Percentiles rank a stretch among this genome's conserved stretches.
phyloP scores from a whole-genome alignment of 2,113 vertebrate species.

The Lates calcarifer region DNA sequence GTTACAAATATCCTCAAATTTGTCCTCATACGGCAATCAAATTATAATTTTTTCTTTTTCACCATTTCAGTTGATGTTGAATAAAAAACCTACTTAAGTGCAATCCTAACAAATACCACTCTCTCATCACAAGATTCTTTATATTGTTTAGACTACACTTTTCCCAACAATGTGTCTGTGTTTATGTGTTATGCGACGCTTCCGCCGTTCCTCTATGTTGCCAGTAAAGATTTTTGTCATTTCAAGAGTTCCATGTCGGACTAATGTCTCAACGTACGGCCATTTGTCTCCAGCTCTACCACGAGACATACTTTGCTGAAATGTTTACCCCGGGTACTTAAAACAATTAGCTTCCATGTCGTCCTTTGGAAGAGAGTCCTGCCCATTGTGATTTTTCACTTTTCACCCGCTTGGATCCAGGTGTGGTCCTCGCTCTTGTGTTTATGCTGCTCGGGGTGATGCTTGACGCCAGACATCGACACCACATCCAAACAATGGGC shows the following conservation, averaged over 20 bases:
- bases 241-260: conserved; percentile 51
- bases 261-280: conserved; percentile 44
- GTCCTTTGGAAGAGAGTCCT: conserved; percentile 54
- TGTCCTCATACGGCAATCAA: background rate
- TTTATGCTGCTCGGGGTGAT: conserved; percentile 82
- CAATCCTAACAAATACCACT: conserved; percentile 18
- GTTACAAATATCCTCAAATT: background rate
- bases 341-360: conserved; percentile 77
- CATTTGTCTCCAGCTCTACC: conserved; percentile 63
- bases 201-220: conserved; percentile 40
- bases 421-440: conserved; percentile 79
- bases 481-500: conserved; percentile 82
- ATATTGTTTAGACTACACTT: conserved; percentile 60
- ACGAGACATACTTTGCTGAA: conserved; percentile 77
- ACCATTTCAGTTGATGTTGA: background rate
- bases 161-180: conserved; percentile 58
- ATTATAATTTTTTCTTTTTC: background rate
- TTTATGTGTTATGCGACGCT: conserved; percentile 50
- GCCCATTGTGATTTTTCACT: conserved; percentile 67
- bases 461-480: conserved; percentile 84
- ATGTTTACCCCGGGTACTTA: conserved; percentile 79
- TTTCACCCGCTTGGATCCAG: conserved; percentile 68
- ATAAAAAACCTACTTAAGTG: background rate
- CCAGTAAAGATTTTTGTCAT: conserved; percentile 62
- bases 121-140: conserved; percentile 38